These are phyloP conservation scores for Tylochromis polylepis DNA, from an alignment of 2,113 vertebrate genomes.

Conservation along the genomic window DNA sequence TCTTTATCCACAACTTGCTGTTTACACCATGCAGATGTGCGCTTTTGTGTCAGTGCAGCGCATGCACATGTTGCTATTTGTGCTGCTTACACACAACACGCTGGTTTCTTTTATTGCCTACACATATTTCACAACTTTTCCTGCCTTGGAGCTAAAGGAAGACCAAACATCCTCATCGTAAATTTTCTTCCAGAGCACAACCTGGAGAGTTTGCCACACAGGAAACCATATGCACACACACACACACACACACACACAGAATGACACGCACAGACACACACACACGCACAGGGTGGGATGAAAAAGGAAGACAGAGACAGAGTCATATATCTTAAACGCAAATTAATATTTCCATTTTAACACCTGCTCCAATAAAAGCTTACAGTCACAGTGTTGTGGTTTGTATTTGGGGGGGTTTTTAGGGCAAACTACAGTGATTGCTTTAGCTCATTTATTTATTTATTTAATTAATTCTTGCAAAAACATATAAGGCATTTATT, in stretches of 20 bases:
- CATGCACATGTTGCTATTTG: constrained; percentile 38
- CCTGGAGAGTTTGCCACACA: constrained; percentile 50
- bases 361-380: background rate
- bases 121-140: constrained; percentile 72
- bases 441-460: background rate
- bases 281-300: background rate
- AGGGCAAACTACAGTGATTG: background rate
- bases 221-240: constrained; percentile 7
- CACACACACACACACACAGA: background rate
- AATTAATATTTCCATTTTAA: constrained; percentile 4
- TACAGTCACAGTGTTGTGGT: background rate
- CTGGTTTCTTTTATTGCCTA: constrained; percentile 62
- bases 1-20: background rate
- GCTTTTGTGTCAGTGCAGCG: background rate
- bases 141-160: constrained; percentile 59
- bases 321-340: background rate
- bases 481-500: background rate
- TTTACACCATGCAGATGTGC: background rate
- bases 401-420: rapidly evolving
- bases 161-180: constrained; percentile 67
- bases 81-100: constrained; percentile 50
- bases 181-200: constrained; percentile 49
- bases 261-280: background rate
- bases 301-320: background rate
- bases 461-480: background rate